phyloP scores from a whole-genome alignment of 2,797 vertebrate genomes.

The Amblyopsis hoosieri region DNA sequence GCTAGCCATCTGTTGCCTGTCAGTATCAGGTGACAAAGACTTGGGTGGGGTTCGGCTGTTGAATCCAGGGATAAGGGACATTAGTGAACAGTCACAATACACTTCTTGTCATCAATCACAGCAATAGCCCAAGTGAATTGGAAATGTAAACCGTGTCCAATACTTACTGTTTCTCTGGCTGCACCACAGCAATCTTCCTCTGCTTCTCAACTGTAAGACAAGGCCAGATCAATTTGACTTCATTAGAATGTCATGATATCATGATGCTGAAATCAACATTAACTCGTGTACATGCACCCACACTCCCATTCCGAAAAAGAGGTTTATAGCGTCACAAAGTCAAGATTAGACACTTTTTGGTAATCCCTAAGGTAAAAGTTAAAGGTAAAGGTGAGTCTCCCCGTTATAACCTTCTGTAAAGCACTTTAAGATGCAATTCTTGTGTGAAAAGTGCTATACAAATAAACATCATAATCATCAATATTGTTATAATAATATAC shows the following conservation, averaged over 20 bases:
- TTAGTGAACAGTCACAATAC: conserved; percentile 6
- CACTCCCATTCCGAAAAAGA: neutral
- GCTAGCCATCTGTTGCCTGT: conserved; percentile 73
- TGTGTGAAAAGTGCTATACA: neutral
- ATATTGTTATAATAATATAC: conserved; percentile 57
- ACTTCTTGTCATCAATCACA: neutral
- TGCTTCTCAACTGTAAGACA: conserved; percentile 87
- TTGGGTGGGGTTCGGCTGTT: conserved; percentile 69
- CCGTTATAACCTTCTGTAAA: too few species aligned
- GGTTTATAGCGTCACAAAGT: neutral
- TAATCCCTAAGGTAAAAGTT: too few species aligned
- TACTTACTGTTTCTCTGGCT: conserved; percentile 97
- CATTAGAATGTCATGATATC: too few species aligned
- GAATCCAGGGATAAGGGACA: conserved; percentile 25
- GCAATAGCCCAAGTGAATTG: conserved; percentile 7
- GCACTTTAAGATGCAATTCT: too few species aligned
- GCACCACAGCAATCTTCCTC: conserved; percentile 92
- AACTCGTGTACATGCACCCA: neutral
- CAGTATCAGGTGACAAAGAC: conserved; percentile 72
- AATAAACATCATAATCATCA: neutral
- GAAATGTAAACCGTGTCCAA: too few species aligned
- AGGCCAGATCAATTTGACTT: conserved; percentile 5
- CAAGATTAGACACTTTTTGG: too few species aligned
- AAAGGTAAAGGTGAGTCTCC: too few species aligned
- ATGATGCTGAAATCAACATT: neutral